These are phyloP conservation scores for Steinernema khuongi DNA, from an alignment of 1,140 invertebrate genomes.

Conservation along the genomic window DNA sequence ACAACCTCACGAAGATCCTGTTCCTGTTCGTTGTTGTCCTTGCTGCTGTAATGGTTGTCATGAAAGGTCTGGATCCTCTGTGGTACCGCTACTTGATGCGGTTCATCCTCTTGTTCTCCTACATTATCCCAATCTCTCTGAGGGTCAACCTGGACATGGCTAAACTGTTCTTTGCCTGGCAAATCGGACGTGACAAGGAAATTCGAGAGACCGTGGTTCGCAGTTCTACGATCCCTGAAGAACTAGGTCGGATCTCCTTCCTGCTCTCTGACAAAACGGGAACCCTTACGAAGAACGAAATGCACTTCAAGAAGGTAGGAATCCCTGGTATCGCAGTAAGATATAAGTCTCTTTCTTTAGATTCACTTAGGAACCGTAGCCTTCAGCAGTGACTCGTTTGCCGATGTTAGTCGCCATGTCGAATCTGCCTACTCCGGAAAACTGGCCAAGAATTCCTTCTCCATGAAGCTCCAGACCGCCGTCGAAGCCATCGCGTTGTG, in stretches of 20 bases:
- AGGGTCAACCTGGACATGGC: slow-evolving; percentile 97
- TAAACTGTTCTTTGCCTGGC: slow-evolving; percentile 93
- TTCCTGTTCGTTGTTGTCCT: slow-evolving; percentile 85
- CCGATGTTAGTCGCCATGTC: slow-evolving; percentile 51
- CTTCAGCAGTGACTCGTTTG: slow-evolving; percentile 54
- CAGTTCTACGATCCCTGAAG: slow-evolving; percentile 97
- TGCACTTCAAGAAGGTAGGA: slow-evolving; percentile 66
- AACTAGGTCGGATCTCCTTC: slow-evolving; percentile 90
- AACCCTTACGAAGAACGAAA: slow-evolving; percentile 96
- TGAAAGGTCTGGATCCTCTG: slow-evolving; percentile 44
- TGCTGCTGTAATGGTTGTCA: slow-evolving; percentile 81
- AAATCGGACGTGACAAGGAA: slow-evolving; percentile 84
- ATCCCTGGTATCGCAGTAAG: background rate
- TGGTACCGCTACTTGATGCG: slow-evolving; percentile 96
- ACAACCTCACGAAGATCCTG: slow-evolving; percentile 67
- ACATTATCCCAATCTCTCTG: slow-evolving; percentile 96
- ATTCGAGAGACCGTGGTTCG: slow-evolving; percentile 91
- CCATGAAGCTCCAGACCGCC: slow-evolving; percentile 65
- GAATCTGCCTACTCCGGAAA: slow-evolving; percentile 52
- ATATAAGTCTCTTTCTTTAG: slow-evolving; percentile 29
- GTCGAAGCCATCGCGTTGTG: slow-evolving; percentile 90
- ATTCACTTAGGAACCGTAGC: slow-evolving; percentile 57
- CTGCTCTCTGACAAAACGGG: slow-evolving; percentile 95
- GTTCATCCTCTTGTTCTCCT: slow-evolving; percentile 93
- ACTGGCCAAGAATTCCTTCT: slow-evolving; percentile 53